Evolutionary conservation across 2,797 vertebrate species (phyloP).

Genomic region (Carapus acus): DNA sequence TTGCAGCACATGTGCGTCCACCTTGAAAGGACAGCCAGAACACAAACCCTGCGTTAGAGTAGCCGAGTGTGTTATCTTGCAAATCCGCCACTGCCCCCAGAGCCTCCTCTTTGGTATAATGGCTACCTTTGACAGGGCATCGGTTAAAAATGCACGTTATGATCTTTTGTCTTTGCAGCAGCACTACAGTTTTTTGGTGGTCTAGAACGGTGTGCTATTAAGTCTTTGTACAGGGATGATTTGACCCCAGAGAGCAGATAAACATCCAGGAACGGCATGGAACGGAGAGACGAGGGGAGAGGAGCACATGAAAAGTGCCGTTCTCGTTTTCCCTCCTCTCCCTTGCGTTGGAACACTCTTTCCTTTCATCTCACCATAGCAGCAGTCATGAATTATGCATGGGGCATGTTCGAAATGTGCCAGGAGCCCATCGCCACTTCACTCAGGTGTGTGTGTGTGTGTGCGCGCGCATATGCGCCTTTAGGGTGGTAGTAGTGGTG

Average conservation of each 20-base stretch:
- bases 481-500: too few relatives aligned
- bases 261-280: slow-evolving; percentile 41
- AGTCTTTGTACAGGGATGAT: slow-evolving; percentile 37
- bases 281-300: slow-evolving; percentile 7
- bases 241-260: slow-evolving; percentile 42
- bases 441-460: slow-evolving; percentile 45
- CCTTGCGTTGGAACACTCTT: slow-evolving; percentile 39
- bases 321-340: slow-evolving; percentile 50
- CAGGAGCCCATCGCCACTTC: slow-evolving; percentile 58
- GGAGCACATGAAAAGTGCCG: slow-evolving; percentile 23
- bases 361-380: slow-evolving; percentile 59
- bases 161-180: slow-evolving; percentile 1
- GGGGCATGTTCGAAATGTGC: slow-evolving; percentile 40
- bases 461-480: too few relatives aligned
- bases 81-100: slow-evolving; percentile 26
- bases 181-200: slow-evolving; percentile 11
- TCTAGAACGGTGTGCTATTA: slow-evolving; percentile 6
- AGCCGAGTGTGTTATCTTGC: slow-evolving; percentile 23
- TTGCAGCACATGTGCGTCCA: slow-evolving; percentile 20
- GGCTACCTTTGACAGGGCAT: slow-evolving; percentile 20
- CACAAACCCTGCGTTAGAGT: slow-evolving; percentile 38
- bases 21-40: slow-evolving; percentile 45
- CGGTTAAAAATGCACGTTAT: slow-evolving; percentile 4
- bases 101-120: slow-evolving; percentile 20
- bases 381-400: slow-evolving; percentile 67